These are phyloP conservation scores for Celastrina argiolus DNA, from an alignment of 2,888 invertebrate species.

Conservation along the genomic window DNA sequence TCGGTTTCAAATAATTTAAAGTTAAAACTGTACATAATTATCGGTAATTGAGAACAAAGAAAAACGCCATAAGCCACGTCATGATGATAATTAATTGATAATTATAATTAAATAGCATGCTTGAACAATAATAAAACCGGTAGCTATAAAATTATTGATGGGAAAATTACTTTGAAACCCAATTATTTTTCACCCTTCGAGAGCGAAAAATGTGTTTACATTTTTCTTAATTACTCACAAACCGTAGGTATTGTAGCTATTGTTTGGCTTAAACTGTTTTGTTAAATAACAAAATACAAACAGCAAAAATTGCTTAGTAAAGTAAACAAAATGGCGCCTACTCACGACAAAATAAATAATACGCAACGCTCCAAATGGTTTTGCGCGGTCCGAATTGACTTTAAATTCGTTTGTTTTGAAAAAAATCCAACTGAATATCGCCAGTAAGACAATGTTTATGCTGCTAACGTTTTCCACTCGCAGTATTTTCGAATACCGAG, in stretches of 20 bases:
- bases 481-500: background rate
- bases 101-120: no score
- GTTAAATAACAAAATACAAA: constrained; percentile 5
- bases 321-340: background rate
- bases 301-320: constrained; percentile 8
- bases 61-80: no score
- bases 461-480: background rate
- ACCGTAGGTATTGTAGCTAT: background rate
- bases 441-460: background rate
- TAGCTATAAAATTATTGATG: background rate
- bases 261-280: background rate
- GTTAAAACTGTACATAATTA: no score
- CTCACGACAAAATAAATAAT: background rate
- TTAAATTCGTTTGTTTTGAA: constrained; percentile 4
- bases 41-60: no score
- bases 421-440: background rate
- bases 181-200: background rate
- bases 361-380: background rate
- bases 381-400: background rate
- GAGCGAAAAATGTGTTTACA: background rate
- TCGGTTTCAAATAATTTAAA: no score
- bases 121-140: no score
- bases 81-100: no score
- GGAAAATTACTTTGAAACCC: background rate
- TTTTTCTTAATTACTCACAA: background rate